Percentiles rank a stretch among this genome's conserved stretches.
Evolutionary conservation across 1,140 invertebrate species (phyloP).

Genomic region (Panagrolaimus sp.): DNA sequence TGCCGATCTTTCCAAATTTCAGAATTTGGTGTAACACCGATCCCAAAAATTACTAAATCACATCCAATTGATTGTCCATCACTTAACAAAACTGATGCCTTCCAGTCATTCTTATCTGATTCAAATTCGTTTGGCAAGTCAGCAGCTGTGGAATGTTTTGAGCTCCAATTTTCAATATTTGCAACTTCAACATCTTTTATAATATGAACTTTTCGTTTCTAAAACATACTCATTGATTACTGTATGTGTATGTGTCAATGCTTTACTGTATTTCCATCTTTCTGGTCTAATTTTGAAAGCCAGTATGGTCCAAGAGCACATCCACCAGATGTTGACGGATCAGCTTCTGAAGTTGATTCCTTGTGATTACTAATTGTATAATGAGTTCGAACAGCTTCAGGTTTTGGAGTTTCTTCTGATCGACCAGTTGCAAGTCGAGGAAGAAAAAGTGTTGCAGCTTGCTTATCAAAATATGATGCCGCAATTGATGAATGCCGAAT

Average conservation of each 20-base stretch:
- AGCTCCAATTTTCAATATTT: background rate
- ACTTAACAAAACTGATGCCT: background rate
- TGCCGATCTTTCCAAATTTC: constrained; percentile 31
- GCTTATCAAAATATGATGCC: constrained; percentile 39
- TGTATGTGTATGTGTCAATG: no score
- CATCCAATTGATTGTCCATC: constrained; percentile 74
- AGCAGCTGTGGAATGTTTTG: constrained; percentile 59
- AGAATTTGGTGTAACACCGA: constrained; percentile 74
- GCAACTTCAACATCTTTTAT: constrained; percentile 31
- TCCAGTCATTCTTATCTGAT: background rate
- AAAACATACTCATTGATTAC: no score
- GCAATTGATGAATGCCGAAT: constrained; percentile 35
- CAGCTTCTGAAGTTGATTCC: background rate
- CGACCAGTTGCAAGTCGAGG: constrained; percentile 22
- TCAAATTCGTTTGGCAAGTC: constrained; percentile 52
- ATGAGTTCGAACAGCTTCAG: constrained; percentile 6
- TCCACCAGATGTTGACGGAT: constrained; percentile 21
- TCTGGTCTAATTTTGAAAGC: constrained; percentile 22
- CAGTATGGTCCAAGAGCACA: constrained; percentile 43
- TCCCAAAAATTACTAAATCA: constrained; percentile 90
- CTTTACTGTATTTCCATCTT: no score
- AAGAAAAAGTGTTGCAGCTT: constrained; percentile 39
- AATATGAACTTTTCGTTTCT: constrained; percentile 30
- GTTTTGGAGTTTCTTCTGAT: background rate
- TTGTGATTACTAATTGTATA: constrained; percentile 19